These are phyloP conservation scores for Triplophysa siluroides DNA, from an alignment of 2,113 vertebrate species.

Conservation along the genomic window DNA sequence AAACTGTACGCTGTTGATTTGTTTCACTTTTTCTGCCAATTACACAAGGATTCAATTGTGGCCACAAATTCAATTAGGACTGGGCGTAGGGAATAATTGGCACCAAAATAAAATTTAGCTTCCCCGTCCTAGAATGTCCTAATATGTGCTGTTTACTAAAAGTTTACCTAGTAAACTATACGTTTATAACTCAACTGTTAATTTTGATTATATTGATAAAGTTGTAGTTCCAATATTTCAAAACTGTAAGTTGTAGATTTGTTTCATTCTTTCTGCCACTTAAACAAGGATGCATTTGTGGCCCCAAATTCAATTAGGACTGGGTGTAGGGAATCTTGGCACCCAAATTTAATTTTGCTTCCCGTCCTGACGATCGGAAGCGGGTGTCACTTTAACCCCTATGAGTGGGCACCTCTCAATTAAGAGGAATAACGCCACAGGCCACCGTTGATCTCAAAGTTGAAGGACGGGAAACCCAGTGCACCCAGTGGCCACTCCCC, in stretches of 20 bases:
- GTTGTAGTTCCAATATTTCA: background rate
- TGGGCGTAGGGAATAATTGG: slow-evolving; percentile 45
- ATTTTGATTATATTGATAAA: no score
- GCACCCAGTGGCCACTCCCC: slow-evolving; percentile 43
- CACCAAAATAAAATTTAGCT: slow-evolving; percentile 67
- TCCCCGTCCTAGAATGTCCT: slow-evolving; percentile 57
- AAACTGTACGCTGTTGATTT: background rate
- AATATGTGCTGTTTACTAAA: no score
- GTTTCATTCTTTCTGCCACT: slow-evolving; percentile 19
- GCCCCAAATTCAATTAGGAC: slow-evolving; percentile 65
- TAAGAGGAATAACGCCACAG: slow-evolving; percentile 71
- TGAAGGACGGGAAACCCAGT: slow-evolving; percentile 51
- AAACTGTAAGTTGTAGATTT: background rate
- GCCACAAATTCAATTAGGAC: slow-evolving; percentile 65
- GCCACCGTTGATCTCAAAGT: slow-evolving; percentile 62
- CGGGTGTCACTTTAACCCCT: slow-evolving; percentile 58
- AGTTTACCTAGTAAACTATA: no score
- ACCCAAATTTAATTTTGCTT: slow-evolving; percentile 68
- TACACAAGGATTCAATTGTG: slow-evolving; percentile 28
- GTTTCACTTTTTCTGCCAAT: slow-evolving; percentile 21
- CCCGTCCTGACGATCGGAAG: slow-evolving; percentile 66
- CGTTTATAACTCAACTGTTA: no score
- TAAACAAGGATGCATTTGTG: slow-evolving; percentile 28
- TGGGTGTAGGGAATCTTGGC: slow-evolving; percentile 46
- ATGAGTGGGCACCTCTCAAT: slow-evolving; percentile 68